These are phyloP conservation scores for Agrilus planipennis DNA, from an alignment of 1,140 invertebrate species.

Conservation along the genomic window DNA sequence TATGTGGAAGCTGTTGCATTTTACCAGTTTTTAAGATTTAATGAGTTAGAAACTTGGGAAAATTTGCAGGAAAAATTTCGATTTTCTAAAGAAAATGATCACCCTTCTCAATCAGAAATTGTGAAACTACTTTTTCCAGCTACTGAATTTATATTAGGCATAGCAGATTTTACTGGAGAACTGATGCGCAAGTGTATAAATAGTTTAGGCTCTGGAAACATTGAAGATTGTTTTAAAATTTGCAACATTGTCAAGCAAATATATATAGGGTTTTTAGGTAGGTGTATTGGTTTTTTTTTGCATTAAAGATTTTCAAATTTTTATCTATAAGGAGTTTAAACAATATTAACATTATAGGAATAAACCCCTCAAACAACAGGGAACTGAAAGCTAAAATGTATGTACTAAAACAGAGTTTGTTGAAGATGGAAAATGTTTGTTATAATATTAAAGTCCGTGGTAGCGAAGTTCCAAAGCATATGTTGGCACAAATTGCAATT, in stretches of 20 bases:
- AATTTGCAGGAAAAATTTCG: slow-evolving; percentile 28
- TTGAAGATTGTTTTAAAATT: slow-evolving; percentile 59
- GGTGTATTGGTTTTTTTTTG: slow-evolving; percentile 11
- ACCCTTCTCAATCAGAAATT: slow-evolving; percentile 6
- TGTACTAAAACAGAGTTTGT: slow-evolving; percentile 57
- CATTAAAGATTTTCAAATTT: slow-evolving; percentile 4
- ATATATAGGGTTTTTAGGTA: slow-evolving; percentile 57
- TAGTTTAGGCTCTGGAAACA: slow-evolving; percentile 62
- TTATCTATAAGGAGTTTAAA: slow-evolving; percentile 2
- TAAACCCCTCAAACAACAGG: slow-evolving; percentile 38
- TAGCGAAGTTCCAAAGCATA: slow-evolving; percentile 59
- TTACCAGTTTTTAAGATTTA: slow-evolving; percentile 48
- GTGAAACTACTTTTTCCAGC: slow-evolving; percentile 39
- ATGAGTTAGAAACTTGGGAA: slow-evolving; percentile 34
- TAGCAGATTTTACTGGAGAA: slow-evolving; percentile 82
- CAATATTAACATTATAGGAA: background rate
- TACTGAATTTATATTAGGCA: slow-evolving; percentile 67
- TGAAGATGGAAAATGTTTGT: slow-evolving; percentile 76
- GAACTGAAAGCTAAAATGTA: slow-evolving; percentile 62
- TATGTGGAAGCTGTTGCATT: slow-evolving; percentile 77
- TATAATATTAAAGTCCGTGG: slow-evolving; percentile 73
- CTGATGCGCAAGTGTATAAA: slow-evolving; percentile 82
- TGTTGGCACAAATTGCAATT: slow-evolving; percentile 44
- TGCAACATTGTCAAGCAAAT: slow-evolving; percentile 61
- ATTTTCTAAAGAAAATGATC: slow-evolving; percentile 9